Base-by-base conservation (phyloP, 2,113 vertebrate genomes). In the Oxyura jamaicensis region DNA sequence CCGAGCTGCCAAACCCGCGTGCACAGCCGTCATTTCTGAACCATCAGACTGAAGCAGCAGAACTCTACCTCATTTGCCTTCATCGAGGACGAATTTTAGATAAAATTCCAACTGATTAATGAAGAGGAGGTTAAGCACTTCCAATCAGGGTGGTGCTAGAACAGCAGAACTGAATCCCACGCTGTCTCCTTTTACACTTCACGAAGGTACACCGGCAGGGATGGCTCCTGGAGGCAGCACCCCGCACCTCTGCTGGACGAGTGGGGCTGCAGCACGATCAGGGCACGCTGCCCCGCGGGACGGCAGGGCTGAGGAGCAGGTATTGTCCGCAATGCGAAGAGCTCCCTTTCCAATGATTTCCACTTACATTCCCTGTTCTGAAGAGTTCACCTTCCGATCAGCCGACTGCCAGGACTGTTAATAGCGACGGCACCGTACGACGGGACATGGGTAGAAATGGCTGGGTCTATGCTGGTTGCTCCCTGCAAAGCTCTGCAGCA, bases 41-140 rank as follows among this genome's bases (percentile, higher is more conserved):
- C 86, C n/a, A 36, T 53, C 19, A 46, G 83, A 88, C 1, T 52
- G 52, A 68, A 93, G 83, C 50, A 60, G 85, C 19, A 95, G 65
- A 42, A 75, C 42, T 91, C 82, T 20, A 48, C 35, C 80, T 86
- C 59, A 96, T 95, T 95, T 8, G 1, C 83, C 68, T 86, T 90
- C 88, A 83, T 11, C 0, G 31, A 90, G 68, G 68, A 88, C 48
- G 60, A 86, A 95, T 91, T 91, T 90, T 60, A 93, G 68, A 50
- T 80, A 94, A 95, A 96, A 94, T 86, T 94, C 92, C 83, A 95
- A 78, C 93, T 95, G 95, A 97, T 94, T 96, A 96, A 94, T 95
- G 93, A 96, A 94, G 91, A 96, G 88, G 76, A 88, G 76, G 80
- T 88, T 88, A 95, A 96, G 90, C 83, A 94, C 90, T 97, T 91